These are phyloP conservation scores for Bombus superbus DNA, from an alignment of 1,140 invertebrate species.

Conservation along the genomic window DNA sequence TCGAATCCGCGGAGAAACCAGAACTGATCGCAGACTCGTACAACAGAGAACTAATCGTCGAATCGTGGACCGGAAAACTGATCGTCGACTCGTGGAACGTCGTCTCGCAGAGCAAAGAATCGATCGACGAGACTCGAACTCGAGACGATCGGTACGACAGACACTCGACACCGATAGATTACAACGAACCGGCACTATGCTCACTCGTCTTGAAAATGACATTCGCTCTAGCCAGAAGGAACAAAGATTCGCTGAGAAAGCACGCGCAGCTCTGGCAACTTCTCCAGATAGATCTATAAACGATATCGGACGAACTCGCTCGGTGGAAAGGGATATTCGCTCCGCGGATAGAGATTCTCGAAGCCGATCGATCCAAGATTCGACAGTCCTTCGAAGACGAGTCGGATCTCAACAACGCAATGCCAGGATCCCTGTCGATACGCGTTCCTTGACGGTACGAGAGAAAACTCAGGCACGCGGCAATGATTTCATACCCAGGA, in stretches of 20 bases:
- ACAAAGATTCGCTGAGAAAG: slow-evolving; percentile 1
- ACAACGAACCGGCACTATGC: not conserved
- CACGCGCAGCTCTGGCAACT: not conserved
- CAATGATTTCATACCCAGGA: slow-evolving; percentile 17
- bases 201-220: not conserved
- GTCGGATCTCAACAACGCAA: not conserved
- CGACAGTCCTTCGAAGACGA: not conserved
- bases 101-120: not conserved
- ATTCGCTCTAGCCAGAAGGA: not conserved
- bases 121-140: not conserved
- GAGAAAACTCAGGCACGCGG: slow-evolving; percentile 5
- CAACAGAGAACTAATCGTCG: no score
- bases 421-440: not conserved
- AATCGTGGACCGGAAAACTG: no score
- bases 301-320: slow-evolving; percentile 26
- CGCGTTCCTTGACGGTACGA: not conserved
- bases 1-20: not conserved
- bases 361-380: not conserved
- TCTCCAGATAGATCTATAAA: not conserved
- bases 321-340: not conserved
- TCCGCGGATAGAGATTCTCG: not conserved
- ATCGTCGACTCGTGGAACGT: slow-evolving; percentile 2
- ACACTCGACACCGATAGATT: not conserved
- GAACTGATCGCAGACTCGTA: not conserved
- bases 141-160: not conserved